These are phyloP conservation scores for Pseudopodoces humilis DNA, from an alignment of 2,113 vertebrate genomes.

Conservation along the genomic window DNA sequence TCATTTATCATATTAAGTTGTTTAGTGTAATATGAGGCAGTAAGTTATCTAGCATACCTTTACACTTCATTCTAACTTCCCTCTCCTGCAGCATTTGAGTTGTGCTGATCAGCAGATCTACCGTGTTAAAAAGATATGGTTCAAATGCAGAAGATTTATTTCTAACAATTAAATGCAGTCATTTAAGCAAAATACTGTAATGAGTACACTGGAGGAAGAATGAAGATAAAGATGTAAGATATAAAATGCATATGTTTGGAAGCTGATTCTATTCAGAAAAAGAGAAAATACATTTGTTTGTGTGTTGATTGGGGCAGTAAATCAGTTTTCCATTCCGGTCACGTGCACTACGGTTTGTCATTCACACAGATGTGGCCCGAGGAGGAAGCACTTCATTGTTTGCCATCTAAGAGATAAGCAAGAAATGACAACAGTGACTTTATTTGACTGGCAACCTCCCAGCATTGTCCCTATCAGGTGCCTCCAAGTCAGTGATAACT, in stretches of 20 bases:
- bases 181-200: neutral
- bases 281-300: neutral
- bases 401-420: slow-evolving; percentile 40
- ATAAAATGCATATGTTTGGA: neutral
- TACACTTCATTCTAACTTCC: neutral
- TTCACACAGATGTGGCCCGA: neutral
- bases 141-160: neutral
- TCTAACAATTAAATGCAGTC: neutral
- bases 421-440: neutral
- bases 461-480: neutral
- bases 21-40: neutral
- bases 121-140: neutral
- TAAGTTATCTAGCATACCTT: neutral
- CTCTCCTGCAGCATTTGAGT: neutral
- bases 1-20: neutral
- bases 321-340: neutral
- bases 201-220: neutral
- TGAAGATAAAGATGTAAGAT: neutral
- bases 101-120: neutral
- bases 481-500: neutral
- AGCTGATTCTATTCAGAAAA: neutral
- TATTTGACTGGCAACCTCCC: neutral
- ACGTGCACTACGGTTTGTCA: neutral
- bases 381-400: neutral
- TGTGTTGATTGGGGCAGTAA: neutral